These are phyloP conservation scores for Camarhynchus parvulus DNA, from an alignment of 2,113 vertebrate genomes.

Conservation along the genomic window DNA sequence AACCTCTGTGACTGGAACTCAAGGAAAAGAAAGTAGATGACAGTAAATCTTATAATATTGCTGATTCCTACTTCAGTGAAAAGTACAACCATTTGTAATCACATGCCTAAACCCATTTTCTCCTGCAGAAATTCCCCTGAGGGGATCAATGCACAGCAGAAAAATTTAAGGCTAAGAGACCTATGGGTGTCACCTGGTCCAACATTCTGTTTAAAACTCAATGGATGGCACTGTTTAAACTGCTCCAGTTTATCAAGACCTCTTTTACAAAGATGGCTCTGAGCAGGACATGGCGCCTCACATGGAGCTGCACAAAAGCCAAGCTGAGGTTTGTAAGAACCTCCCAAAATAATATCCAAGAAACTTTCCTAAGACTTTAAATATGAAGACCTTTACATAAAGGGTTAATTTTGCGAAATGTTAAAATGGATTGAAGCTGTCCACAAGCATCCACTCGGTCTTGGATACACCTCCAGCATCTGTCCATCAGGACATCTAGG, in stretches of 20 bases:
- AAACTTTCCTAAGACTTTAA: background rate
- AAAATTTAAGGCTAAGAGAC: background rate
- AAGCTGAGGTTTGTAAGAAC: background rate
- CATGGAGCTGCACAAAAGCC: background rate
- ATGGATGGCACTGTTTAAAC: background rate
- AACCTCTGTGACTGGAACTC: background rate
- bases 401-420: background rate
- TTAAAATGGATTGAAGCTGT: background rate
- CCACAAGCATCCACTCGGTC: background rate
- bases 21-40: background rate
- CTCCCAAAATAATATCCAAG: background rate
- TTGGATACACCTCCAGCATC: background rate
- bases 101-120: background rate
- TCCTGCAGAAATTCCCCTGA: background rate
- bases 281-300: background rate
- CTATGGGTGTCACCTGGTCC: background rate
- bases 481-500: background rate
- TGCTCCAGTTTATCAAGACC: background rate
- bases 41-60: background rate
- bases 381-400: background rate
- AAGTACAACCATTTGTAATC: background rate
- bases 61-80: background rate
- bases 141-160: background rate
- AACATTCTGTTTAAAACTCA: background rate
- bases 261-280: background rate